phyloP scores from a whole-genome alignment of 2,797 vertebrate species.

The Melanotaenia maccullochi region DNA sequence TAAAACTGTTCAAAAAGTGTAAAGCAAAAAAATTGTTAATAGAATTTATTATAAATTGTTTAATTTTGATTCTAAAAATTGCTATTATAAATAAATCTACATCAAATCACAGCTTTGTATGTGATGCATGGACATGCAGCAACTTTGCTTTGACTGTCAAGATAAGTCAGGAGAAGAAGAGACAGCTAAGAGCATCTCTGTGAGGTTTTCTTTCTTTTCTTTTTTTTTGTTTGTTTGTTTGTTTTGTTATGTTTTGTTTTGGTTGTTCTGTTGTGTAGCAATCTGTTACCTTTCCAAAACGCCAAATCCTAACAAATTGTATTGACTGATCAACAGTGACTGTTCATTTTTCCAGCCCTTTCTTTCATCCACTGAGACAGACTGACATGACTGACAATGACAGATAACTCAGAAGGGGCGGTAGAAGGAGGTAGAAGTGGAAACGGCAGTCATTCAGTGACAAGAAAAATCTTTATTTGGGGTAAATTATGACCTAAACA shows the following conservation, averaged over 20 bases:
- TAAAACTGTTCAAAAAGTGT: too few relatives aligned
- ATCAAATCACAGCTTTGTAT: neutral
- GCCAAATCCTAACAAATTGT: conserved; percentile 59
- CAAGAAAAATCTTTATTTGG: conserved; percentile 30
- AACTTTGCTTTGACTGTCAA: conserved; percentile 30
- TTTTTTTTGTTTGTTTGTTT: too few relatives aligned
- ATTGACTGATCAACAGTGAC: conserved; percentile 60
- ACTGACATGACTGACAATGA: conserved; percentile 62
- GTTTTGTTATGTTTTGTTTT: too few relatives aligned
- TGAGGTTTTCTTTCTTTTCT: neutral
- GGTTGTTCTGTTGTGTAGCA: conserved; percentile 1
- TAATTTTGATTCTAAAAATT: neutral
- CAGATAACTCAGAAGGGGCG: conserved; percentile 29
- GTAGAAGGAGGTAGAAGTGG: conserved; percentile 11
- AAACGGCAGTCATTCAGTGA: conserved; percentile 9
- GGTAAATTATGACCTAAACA: conserved; percentile 28
- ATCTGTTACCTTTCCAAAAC: conserved; percentile 57
- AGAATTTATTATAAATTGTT: too few relatives aligned
- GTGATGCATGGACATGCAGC: conserved; percentile 14
- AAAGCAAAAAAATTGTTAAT: too few relatives aligned
- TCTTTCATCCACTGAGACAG: conserved; percentile 41
- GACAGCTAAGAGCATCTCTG: conserved; percentile 22
- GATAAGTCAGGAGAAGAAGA: conserved; percentile 27
- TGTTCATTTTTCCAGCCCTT: conserved; percentile 49
- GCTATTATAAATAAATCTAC: neutral